These are phyloP conservation scores for Drosophila infuscata DNA, from an alignment of 2,888 invertebrate genomes.

Conservation along the genomic window DNA sequence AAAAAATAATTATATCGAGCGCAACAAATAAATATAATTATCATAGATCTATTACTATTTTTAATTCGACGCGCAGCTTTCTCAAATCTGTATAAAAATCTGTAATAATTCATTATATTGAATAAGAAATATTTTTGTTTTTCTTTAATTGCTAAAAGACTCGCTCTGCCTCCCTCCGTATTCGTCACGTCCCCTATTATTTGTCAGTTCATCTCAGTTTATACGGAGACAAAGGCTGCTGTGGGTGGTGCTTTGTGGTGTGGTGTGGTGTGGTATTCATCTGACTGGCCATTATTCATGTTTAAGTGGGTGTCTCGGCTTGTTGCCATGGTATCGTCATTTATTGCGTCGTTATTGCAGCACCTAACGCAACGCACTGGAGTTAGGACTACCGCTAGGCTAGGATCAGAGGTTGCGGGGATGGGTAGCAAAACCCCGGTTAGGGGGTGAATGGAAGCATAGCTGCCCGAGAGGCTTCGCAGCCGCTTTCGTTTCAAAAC, in stretches of 20 bases:
- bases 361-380: constrained; percentile 59
- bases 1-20: background rate
- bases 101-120: background rate
- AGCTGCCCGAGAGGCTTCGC: constrained; percentile 58
- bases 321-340: constrained; percentile 75
- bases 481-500: constrained; percentile 75
- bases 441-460: constrained; percentile 54
- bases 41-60: background rate
- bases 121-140: background rate
- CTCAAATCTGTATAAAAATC: background rate
- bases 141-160: background rate
- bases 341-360: constrained; percentile 78
- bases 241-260: background rate
- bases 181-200: background rate
- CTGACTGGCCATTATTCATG: constrained; percentile 69
- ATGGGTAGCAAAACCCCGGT: background rate
- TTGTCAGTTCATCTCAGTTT: constrained; percentile 6
- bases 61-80: constrained; percentile 3
- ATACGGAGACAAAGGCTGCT: constrained; percentile 27
- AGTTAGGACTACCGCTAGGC: background rate
- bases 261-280: background rate
- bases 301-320: constrained; percentile 74
- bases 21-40: background rate
- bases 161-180: background rate
- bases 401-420: background rate